Conservation (phyloP, 2,888 invertebrate species). For the Philereme vetulata region DNA sequence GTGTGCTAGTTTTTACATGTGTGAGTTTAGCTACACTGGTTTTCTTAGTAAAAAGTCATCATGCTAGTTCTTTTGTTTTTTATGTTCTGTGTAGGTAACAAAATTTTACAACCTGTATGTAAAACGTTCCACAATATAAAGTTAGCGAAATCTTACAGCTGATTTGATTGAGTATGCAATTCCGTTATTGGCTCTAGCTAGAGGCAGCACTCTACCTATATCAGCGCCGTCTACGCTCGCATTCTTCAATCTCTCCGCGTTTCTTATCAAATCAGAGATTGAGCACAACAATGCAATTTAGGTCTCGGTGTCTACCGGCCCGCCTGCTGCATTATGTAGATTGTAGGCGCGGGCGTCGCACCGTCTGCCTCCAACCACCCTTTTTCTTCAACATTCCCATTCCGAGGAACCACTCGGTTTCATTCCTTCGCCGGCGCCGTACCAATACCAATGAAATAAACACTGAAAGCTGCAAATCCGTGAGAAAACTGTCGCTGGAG, state of each 20-base stretch:
- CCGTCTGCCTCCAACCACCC: slow-evolving; percentile 49
- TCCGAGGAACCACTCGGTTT: neutral
- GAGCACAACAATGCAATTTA: slow-evolving; percentile 65
- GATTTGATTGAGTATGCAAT: neutral
- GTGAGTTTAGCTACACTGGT: no score
- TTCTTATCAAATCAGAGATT: slow-evolving; percentile 51
- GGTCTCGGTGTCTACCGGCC: slow-evolving; percentile 49
- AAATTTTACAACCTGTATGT: no score
- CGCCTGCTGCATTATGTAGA: slow-evolving; percentile 75
- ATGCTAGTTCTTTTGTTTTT: no score
- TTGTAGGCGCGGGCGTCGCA: slow-evolving; percentile 62
- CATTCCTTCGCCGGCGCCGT: neutral
- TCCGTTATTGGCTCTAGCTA: neutral
- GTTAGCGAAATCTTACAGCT: no score
- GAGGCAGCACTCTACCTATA: neutral
- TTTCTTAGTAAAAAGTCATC: no score
- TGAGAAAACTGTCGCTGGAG: neutral
- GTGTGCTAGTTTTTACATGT: no score
- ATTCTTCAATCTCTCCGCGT: slow-evolving; percentile 38
- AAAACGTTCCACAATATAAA: no score
- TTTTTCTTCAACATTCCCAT: slow-evolving; percentile 20
- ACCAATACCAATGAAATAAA: neutral
- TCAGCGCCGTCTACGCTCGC: slow-evolving; percentile 23
- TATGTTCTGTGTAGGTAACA: no score
- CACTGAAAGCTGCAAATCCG: neutral